Evolutionary conservation across 2,888 invertebrate genomes (phyloP).

Genomic region (Luperina nickerlii): DNA sequence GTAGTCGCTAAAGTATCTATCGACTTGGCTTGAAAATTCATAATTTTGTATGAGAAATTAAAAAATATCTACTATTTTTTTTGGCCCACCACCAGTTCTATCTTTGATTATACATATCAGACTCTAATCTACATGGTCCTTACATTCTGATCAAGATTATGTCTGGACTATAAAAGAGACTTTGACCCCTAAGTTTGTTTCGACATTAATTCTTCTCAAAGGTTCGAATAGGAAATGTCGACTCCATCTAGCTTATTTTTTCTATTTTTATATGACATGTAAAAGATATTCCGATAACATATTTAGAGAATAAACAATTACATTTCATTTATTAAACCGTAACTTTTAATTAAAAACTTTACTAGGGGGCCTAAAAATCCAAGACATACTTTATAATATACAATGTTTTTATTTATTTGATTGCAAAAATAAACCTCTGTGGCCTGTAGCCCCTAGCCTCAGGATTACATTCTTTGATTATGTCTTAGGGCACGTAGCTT

Average conservation of each 20-base stretch:
- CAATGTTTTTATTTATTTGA: not conserved
- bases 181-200: not conserved
- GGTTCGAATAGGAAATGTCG: not conserved
- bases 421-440: not conserved
- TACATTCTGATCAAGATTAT: not conserved
- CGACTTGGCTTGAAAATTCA: not conserved
- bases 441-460: not conserved
- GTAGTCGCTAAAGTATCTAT: not conserved
- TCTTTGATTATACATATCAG: not conserved
- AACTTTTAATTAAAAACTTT: not conserved
- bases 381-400: not conserved
- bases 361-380: no score
- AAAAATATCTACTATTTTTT: not conserved
- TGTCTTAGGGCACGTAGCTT: constrained; percentile 16
- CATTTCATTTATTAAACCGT: not conserved
- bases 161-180: not conserved
- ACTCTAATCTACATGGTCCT: not conserved
- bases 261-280: not conserved
- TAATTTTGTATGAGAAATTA: not conserved
- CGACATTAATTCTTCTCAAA: not conserved
- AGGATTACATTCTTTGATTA: constrained; percentile 17
- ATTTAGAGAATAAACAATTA: not conserved
- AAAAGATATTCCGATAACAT: not conserved
- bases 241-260: not conserved
- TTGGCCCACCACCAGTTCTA: not conserved